Evolutionary conservation across 2,888 invertebrate genomes (phyloP), one percentile per base, ranked within the genome.

Genomic region (Augiades crinisus): DNA sequence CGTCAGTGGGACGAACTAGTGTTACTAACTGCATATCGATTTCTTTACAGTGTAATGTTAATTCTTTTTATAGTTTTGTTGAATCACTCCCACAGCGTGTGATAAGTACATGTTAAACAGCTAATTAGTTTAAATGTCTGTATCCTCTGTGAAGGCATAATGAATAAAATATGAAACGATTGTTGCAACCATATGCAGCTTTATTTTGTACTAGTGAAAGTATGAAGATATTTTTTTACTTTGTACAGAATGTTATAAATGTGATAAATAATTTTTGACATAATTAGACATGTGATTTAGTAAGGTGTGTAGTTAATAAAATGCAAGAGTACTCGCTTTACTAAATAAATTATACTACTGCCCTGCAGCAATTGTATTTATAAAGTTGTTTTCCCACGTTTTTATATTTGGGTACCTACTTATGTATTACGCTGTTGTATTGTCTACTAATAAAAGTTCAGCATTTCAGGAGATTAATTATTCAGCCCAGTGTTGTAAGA

Each of bases 211-310:
- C 77, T 79, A 80, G 77, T 78, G 70, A 77, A 82, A 68, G 79
- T 84, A 80, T 81, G 73, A 77, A 73, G 72, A 79, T 88, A 87
- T 87, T 87, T 88, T 88, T 88, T 86, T 87, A 89, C 87, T 80
- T 81, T 88, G 86, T 88, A 88, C 86, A 88, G 74, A 81, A 80
- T 80, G 78, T 85, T 85, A 81, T 82, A 78, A 85, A 86, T 88
- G 88, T 89, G 88, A 89, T 88, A 88, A 83, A 81, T 80, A 78
- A 77, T 77, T 83, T 83, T 87, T 83, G 84, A 86, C 78, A 85
- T 84, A 82, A 83, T 82, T 87, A 86, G 82, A 80, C 75, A 83
- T 87, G 87, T 86, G 86, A 86, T 87, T 86, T 83, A 86, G 81
- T 81, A 82, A 83, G 74, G 86, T 84, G 86, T 87, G 85, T 86